phyloP scores from a whole-genome alignment of 2,888 invertebrate species.

The Parascotia fuliginaria region DNA sequence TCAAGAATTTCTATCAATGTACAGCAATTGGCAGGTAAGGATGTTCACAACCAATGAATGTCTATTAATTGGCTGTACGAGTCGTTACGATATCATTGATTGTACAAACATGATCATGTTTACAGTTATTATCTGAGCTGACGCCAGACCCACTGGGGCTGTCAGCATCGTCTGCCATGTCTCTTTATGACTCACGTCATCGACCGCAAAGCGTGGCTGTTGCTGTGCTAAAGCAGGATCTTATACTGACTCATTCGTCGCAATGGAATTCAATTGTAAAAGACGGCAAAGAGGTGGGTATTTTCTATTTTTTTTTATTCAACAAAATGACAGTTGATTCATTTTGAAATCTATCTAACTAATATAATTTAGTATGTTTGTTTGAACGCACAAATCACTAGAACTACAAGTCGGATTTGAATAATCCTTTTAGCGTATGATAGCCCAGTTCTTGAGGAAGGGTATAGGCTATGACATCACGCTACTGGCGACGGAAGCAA shows the following conservation, averaged over 20 bases:
- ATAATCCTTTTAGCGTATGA: too few species aligned
- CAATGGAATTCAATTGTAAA: conserved; percentile 83
- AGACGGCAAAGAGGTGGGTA: conserved; percentile 73
- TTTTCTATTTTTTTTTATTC: neutral
- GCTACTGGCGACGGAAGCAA: too few species aligned
- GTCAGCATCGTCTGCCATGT: conserved; percentile 88
- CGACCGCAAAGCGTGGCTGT: conserved; percentile 86
- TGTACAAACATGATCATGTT: conserved; percentile 57
- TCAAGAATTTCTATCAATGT: conserved; percentile 97
- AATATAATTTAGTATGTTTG: neutral
- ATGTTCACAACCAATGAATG: conserved; percentile 23
- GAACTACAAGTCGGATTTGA: too few species aligned
- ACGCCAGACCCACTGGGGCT: conserved; percentile 89
- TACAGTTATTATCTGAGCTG: conserved; percentile 88
- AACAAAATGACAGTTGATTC: neutral
- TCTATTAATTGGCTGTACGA: conserved; percentile 10
- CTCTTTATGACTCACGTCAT: conserved; percentile 92
- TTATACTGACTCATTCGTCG: conserved; percentile 88
- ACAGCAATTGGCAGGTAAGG: conserved; percentile 96
- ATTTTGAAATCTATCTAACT: neutral
- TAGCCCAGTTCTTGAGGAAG: too few species aligned
- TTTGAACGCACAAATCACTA: neutral
- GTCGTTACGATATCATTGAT: conserved; percentile 22
- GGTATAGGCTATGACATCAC: too few species aligned
- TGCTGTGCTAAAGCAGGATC: conserved; percentile 87